Percentiles rank a stretch among this genome's conserved stretches.
These are phyloP conservation scores for Silurus glanis DNA, from an alignment of 2,113 vertebrate genomes.

Conservation along the genomic window DNA sequence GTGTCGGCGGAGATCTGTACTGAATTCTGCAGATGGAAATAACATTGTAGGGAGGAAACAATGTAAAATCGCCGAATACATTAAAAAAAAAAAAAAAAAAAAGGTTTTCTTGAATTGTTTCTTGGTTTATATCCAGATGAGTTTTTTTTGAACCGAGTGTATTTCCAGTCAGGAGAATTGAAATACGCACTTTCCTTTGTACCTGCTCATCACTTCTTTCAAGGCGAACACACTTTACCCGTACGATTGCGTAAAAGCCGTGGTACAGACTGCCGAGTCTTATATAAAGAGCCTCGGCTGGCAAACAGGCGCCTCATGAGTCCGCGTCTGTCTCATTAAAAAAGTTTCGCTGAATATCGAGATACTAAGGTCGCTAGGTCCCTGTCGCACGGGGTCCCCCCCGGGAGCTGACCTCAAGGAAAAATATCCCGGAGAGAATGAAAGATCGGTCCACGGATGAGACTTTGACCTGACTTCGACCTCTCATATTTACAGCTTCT, in stretches of 20 bases:
- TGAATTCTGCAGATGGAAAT: neutral
- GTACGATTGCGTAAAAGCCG: constrained; percentile 3
- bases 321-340: constrained; percentile 72
- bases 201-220: neutral
- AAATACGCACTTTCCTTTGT: neutral
- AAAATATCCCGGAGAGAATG: constrained; percentile 34
- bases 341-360: constrained; percentile 58
- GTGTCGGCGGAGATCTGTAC: neutral
- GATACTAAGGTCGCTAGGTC: constrained; percentile 51
- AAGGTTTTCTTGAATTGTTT: no score
- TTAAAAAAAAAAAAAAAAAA: neutral
- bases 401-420: constrained; percentile 50
- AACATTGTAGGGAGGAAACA: neutral
- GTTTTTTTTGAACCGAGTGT: no score
- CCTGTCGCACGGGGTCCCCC: constrained; percentile 33
- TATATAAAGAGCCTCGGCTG: constrained; percentile 67
- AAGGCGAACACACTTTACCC: neutral
- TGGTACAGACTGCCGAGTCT: constrained; percentile 62
- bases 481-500: constrained; percentile 64
- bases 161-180: no score
- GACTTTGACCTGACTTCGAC: constrained; percentile 61
- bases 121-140: no score
- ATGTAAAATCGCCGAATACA: neutral
- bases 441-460: constrained; percentile 58
- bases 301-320: constrained; percentile 58